Base-by-base conservation (phyloP, 2,797 vertebrate species). In the Manis pentadactyla region DNA sequence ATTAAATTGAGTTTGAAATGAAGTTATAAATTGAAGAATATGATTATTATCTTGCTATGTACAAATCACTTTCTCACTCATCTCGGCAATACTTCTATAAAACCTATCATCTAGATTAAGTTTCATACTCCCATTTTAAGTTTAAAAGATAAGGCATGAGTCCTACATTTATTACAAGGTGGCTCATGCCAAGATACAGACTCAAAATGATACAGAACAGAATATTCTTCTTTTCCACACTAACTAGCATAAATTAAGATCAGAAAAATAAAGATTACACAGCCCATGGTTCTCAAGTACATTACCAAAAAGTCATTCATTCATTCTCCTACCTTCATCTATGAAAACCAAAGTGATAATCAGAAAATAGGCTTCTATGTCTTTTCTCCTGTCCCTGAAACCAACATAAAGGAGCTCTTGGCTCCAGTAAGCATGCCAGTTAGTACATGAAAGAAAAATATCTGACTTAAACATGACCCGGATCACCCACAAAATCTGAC, bases 1-100 rank as follows among this genome's bases (percentile, higher is more conserved):
- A 90, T 66, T 94, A 90, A 94, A 95, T 23, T 95, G 83, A 97
- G 39, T 74, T 27, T 93, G 49, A 94, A 96, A 61, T 96, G 63
- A 92, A 39, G 53, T 82, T 95, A 92, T 93, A 93, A 92, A 81
- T 61, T 89, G 39, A 92, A 92, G 66, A 96, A 89, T 29, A 85
- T 37, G 4, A 75, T 91, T 88, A 93, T 23, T 94, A 90, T 57
- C 49, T 87, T 84, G 51, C 87, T 87, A 93, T 31, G 81, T 77
- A 57, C 53, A 94, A 87, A 94, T 90, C 39, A 91, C 19, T 92
- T 93, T 31, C 64, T 87, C 87, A 78, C 29, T 74, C 25, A 78
- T 68, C 75, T 79, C 86, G 71, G 64, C 42, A 95, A 88, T 51
- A 75, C 10, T 95, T 92, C 89, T 77, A 94, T 59, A 89, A 97